Base-by-base conservation (phyloP, 2,113 vertebrate genomes). In the Tetrax tetrax region DNA sequence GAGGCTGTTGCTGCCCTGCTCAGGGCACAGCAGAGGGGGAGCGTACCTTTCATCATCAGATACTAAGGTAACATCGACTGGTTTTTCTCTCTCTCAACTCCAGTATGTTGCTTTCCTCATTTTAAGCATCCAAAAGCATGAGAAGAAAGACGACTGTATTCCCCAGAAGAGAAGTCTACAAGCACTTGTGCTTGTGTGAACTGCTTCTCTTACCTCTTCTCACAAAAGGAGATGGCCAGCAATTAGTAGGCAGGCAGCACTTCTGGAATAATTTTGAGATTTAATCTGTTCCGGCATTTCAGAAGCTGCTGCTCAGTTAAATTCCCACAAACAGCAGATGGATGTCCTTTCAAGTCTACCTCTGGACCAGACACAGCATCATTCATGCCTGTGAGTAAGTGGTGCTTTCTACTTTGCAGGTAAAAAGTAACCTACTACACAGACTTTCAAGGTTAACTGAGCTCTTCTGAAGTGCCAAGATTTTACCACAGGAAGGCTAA, bases 301-400 rank as follows among this genome's bases (percentile, higher is more conserved):
- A 91, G 54, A 93, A n/a, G 66, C 27, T 90, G 51, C 61, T 43
- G 24, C 43, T 69, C 35, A 63, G 74, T 50, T 72, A 45, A 84
- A 89, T 82, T 92, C 48, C 61, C 50, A 82, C 45, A 89, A 71
- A 93, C 6, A 83, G 76, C 16, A 75, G 47, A 83, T 11, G 16
- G 59, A 38, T 33, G 16, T 66, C 60, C 64, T 92, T 96, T 96
- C 65, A 95, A 77, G 80, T 89, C n/a, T 87, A 11, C 50, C n/a
- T 79, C 53, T 76, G 48, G 45, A 89, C 23, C 50, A 82, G 48
- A 63, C 6, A 28, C 8, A 0, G n/a, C 1, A 20, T 71, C 59
- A 24, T 24, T 78, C 57, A 14, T 28, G 31, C 38, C 22, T 57
- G 53, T 35, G 60, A 69, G 57, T 75, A 75, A 88, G 60, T 3